Evolutionary conservation across 2,797 vertebrate genomes (phyloP).

Genomic region (Cirrhinus molitorella): DNA sequence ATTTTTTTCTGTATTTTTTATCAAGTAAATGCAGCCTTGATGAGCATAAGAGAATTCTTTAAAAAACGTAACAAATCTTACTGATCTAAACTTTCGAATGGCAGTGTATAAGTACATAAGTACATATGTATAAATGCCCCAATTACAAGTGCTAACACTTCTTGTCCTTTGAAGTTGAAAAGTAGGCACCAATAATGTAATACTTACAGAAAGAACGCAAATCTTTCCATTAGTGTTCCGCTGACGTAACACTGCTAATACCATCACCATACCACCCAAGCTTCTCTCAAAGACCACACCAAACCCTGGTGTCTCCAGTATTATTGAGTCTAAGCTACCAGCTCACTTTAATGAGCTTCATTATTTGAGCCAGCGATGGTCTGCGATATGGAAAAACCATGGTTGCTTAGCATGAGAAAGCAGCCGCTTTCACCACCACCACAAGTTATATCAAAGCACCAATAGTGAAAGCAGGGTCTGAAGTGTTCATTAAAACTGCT

Average conservation of each 20-base stretch:
- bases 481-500: slow-evolving; percentile 40
- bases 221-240: slow-evolving; percentile 71
- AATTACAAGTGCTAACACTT: slow-evolving; percentile 36
- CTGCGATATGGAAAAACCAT: slow-evolving; percentile 60
- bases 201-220: slow-evolving; percentile 47
- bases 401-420: slow-evolving; percentile 16
- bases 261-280: slow-evolving; percentile 69
- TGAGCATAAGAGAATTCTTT: too few relatives aligned
- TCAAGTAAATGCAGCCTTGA: too few relatives aligned
- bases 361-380: slow-evolving; percentile 67
- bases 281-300: slow-evolving; percentile 70
- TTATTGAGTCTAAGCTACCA: slow-evolving; percentile 53
- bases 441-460: slow-evolving; percentile 58
- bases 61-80: too few relatives aligned
- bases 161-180: neutral
- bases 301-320: slow-evolving; percentile 61
- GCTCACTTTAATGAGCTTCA: slow-evolving; percentile 70
- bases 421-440: slow-evolving; percentile 2
- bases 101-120: too few relatives aligned
- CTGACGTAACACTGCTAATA: slow-evolving; percentile 73
- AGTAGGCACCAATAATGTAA: slow-evolving; percentile 50
- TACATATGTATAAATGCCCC: too few relatives aligned
- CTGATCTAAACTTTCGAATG: too few relatives aligned
- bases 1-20: too few relatives aligned
- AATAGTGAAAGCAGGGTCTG: slow-evolving; percentile 46